phyloP scores from a whole-genome alignment of 1,140 invertebrate genomes.

The Hypothenemus hampei region DNA sequence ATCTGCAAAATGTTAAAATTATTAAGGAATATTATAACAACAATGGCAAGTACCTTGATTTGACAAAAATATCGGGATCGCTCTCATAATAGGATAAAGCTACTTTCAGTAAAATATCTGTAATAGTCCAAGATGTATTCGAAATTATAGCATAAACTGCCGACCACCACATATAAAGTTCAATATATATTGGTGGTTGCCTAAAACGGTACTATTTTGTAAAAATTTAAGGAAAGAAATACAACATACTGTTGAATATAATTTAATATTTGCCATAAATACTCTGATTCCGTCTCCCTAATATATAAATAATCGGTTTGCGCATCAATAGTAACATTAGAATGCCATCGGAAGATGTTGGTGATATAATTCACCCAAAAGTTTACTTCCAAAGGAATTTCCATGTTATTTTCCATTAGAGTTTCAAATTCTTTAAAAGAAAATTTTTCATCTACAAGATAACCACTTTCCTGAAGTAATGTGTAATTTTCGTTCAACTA shows the following conservation, averaged over 20 bases:
- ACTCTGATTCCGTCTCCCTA: constrained; percentile 55
- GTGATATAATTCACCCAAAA: constrained; percentile 62
- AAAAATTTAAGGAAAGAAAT: not conserved
- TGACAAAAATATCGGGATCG: constrained; percentile 2
- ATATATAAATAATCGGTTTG: constrained; percentile 55
- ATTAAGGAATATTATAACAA: not conserved
- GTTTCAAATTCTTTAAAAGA: constrained; percentile 23
- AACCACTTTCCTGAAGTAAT: constrained; percentile 15
- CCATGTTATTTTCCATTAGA: constrained; percentile 24
- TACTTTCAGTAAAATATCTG: constrained; percentile 41
- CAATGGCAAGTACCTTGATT: constrained; percentile 21
- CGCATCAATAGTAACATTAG: constrained; percentile 45
- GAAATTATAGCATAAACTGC: constrained; percentile 59
- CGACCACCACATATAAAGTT: constrained; percentile 65
- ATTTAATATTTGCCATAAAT: constrained; percentile 54
- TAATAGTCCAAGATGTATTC: constrained; percentile 57
- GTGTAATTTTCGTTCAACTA: constrained; percentile 30
- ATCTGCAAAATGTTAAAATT: constrained; percentile 41
- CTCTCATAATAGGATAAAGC: constrained; percentile 3
- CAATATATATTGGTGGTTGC: constrained; percentile 52
- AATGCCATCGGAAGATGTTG: constrained; percentile 54
- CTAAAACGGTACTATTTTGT: constrained; percentile 23
- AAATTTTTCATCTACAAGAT: constrained; percentile 24
- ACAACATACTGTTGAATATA: constrained; percentile 43
- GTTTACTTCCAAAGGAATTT: constrained; percentile 32